phyloP scores from a whole-genome alignment of 1,140 invertebrate genomes.

The Drosophila jambulina region DNA sequence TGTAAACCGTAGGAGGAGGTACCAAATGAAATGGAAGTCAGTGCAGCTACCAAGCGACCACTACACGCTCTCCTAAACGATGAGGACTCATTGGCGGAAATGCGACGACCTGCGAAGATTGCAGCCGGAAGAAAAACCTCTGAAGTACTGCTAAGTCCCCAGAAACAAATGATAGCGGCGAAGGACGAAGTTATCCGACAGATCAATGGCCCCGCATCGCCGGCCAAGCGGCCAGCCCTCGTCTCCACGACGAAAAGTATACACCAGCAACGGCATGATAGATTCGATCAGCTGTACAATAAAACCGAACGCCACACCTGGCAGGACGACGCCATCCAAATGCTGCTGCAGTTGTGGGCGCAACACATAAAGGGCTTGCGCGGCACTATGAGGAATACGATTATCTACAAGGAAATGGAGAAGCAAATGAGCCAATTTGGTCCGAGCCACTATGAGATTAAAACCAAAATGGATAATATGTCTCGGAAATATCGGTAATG shows the following conservation, averaged over 20 bases:
- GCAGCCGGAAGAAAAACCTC: neutral
- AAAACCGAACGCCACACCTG: slow-evolving; percentile 49
- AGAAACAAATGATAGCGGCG: neutral
- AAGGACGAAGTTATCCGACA: slow-evolving; percentile 29
- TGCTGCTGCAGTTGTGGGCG: slow-evolving; percentile 58
- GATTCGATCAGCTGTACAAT: slow-evolving; percentile 13
- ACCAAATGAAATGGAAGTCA: neutral
- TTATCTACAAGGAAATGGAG: slow-evolving; percentile 49
- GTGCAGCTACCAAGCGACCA: neutral
- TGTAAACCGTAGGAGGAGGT: neutral
- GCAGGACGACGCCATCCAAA: slow-evolving; percentile 53
- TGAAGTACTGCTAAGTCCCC: neutral
- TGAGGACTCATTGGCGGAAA: neutral
- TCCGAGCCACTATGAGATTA: slow-evolving; percentile 47
- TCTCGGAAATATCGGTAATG: slow-evolving; percentile 55
- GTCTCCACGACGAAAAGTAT: neutral
- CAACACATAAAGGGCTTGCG: slow-evolving; percentile 38
- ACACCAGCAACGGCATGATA: neutral
- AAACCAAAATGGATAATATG: slow-evolving; percentile 68
- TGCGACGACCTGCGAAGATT: neutral
- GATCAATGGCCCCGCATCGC: slow-evolving; percentile 11
- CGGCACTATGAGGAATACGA: slow-evolving; percentile 27
- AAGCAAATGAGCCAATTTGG: slow-evolving; percentile 49
- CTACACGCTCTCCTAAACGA: slow-evolving; percentile 9
- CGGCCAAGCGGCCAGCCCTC: neutral